Evolutionary conservation across 2,888 invertebrate genomes (phyloP).

Genomic region (Tromatobia lineatoria): DNA sequence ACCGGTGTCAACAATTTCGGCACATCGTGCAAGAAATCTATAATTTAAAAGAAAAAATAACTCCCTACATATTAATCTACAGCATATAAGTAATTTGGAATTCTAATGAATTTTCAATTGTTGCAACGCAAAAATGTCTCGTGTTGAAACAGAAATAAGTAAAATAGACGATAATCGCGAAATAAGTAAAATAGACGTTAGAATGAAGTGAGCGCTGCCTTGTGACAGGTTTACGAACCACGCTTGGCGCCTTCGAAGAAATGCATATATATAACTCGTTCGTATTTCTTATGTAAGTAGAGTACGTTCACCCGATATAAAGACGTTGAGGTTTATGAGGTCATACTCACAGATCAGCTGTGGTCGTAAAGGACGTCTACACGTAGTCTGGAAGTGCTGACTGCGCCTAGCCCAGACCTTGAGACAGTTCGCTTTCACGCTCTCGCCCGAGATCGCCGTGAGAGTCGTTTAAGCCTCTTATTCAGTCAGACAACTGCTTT

Average conservation of each 20-base stretch:
- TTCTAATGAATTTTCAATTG: no score
- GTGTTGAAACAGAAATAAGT: no score
- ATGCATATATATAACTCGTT: conserved; percentile 19
- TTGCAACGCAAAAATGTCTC: no score
- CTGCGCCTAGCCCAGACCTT: conserved; percentile 66
- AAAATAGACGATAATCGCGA: no score
- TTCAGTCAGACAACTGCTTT: background rate
- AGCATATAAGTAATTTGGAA: no score
- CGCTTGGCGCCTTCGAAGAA: background rate
- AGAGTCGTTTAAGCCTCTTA: background rate
- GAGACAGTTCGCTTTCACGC: conserved; percentile 72
- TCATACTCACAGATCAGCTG: conserved; percentile 39
- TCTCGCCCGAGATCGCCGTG: conserved; percentile 20
- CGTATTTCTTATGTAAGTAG: conserved; percentile 58
- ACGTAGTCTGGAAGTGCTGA: conserved; percentile 59
- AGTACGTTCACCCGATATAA: conserved; percentile 60
- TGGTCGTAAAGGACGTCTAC: conserved; percentile 34
- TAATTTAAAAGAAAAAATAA: no score
- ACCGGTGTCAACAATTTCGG: no score
- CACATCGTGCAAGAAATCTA: no score
- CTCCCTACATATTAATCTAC: no score
- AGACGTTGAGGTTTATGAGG: conserved; percentile 42
- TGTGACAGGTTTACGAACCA: conserved; percentile 12
- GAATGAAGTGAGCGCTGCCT: background rate
- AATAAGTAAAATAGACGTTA: background rate